phyloP scores from a whole-genome alignment of 2,888 invertebrate genomes.

The Piscicola geometra region DNA sequence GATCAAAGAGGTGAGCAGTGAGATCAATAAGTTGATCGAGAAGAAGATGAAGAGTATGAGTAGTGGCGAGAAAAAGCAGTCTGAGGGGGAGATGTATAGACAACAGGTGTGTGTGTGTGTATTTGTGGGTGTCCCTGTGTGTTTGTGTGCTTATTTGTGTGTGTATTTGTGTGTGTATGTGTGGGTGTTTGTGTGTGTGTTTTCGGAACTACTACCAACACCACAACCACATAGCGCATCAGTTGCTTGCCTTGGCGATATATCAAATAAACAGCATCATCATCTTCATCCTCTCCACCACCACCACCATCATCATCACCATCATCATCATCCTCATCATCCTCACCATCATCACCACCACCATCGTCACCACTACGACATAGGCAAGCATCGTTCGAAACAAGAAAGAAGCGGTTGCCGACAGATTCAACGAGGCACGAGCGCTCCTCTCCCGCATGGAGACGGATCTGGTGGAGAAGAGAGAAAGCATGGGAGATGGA shows the following conservation, averaged over 20 bases:
- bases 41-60: constrained; percentile 60
- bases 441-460: not conserved
- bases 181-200: no score
- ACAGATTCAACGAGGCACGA: constrained; percentile 11
- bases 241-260: not conserved
- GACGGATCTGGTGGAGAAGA: constrained; percentile 10
- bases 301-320: not conserved
- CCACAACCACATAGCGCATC: not conserved
- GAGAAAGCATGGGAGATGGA: constrained; percentile 15
- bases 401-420: constrained; percentile 25
- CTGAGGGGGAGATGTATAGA: constrained; percentile 28
- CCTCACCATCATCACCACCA: not conserved
- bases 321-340: not conserved
- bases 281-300: not conserved
- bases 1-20: constrained; percentile 53
- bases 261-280: not conserved
- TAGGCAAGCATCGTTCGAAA: constrained; percentile 30
- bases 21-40: constrained; percentile 70
- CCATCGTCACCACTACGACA: no score
- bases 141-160: no score
- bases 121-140: no score
- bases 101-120: constrained; percentile 17
- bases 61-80: not conserved
- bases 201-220: not conserved
- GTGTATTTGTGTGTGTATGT: no score